Base-by-base conservation (phyloP, 53 echinoderm and acorn worm species). In the Holothuria scabra region DNA sequence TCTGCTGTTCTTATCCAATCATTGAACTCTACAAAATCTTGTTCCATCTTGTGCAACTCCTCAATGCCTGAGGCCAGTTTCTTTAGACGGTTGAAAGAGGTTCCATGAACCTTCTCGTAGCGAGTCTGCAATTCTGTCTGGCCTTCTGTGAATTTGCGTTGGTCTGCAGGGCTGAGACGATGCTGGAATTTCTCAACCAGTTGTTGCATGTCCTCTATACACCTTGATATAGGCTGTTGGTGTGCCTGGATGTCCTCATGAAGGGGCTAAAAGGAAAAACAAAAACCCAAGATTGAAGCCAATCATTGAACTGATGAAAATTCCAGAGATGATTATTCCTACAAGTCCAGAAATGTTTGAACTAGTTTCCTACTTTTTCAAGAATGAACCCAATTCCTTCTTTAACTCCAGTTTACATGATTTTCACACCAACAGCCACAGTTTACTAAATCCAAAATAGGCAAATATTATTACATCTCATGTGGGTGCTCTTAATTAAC, bases 231-330 rank as follows among this genome's bases (percentile, higher is more conserved):
- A 35, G 99, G 95, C 46, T 95, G 94, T 52, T 99, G 94, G 74
- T 99, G 99, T 13, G 90, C 91, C 52, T 87, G 91, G 72, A 99
- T 91, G 75, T 99, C 99, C 74, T 93, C 89, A 75, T 99, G 99
- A 10, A 95, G 63, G 30, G 91, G 92, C 97, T 97, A 69, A 32
- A 52, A 68, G 16, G 30, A 18, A 22, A 68, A 13, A 57, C 11
- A 52, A 68, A 82, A 56, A 10, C n/a, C n/a, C n/a, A n/a, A 59
- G 31, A 34, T 23, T 35, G 1, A 79, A 7, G 28, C 23, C 9
- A 28, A 14, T 49, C 57, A 23, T 1, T 11, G 63, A 29, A 85
- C 60, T 59, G 1, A 16, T 52, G 0, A 14, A 16, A 18, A 52
- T 52, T 52, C 32, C 24, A 38, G 28, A 72, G 12, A 13, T 72